These are phyloP conservation scores for Neopelma chrysocephalum DNA, from an alignment of 2,797 vertebrate genomes.

Conservation along the genomic window DNA sequence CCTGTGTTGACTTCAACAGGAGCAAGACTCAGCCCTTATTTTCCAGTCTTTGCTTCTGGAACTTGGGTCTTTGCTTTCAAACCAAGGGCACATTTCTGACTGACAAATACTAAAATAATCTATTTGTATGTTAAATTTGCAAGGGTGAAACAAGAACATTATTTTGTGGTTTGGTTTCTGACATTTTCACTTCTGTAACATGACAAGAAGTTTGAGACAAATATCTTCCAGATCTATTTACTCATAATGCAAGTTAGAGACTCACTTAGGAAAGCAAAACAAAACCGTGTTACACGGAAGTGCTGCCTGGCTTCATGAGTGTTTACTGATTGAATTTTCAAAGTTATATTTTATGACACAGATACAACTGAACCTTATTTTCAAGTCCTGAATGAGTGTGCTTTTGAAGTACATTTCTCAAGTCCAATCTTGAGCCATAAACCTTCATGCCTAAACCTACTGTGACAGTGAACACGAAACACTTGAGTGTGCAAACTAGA, in stretches of 20 bases:
- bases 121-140: background rate
- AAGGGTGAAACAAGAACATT: background rate
- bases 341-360: background rate
- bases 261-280: background rate
- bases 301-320: background rate
- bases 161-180: background rate
- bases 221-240: background rate
- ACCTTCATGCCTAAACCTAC: background rate
- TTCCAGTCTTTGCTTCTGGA: background rate
- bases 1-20: conserved; percentile 12
- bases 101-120: background rate
- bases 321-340: background rate
- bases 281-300: background rate
- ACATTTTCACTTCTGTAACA: background rate
- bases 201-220: conserved; percentile 24
- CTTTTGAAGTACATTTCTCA: background rate
- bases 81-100: background rate
- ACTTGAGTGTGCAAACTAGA: background rate
- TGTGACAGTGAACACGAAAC: background rate
- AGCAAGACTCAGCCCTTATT: background rate
- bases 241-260: background rate
- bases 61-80: background rate
- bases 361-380: background rate
- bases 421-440: background rate
- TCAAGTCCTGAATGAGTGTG: background rate